Percentiles rank a stretch among this genome's conserved stretches.
Conservation (phyloP, 2,113 vertebrate species). For the Neotoma lepida region DNA sequence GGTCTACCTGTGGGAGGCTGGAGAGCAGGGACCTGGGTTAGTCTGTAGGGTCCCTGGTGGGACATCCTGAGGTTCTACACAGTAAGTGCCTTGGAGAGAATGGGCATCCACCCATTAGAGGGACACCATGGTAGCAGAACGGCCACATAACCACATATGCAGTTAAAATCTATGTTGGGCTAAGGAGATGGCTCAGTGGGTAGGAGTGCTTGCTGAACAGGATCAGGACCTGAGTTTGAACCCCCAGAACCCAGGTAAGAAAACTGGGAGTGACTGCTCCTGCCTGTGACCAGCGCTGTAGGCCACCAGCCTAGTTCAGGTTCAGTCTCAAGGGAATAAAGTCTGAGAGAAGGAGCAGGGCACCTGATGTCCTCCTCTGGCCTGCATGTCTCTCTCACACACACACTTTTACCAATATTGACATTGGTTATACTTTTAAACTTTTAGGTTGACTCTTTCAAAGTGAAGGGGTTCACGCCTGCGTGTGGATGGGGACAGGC, state of each 20-base stretch:
- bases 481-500: background rate
- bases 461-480: too few species aligned
- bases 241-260: background rate
- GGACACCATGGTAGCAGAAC: background rate
- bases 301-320: background rate
- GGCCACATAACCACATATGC: accelerated
- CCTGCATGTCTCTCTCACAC: background rate
- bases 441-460: too few species aligned
- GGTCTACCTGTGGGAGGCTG: background rate
- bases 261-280: background rate
- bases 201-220: background rate
- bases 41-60: accelerated
- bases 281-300: background rate
- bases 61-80: background rate
- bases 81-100: background rate
- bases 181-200: background rate
- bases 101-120: accelerated
- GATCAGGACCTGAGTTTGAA: background rate
- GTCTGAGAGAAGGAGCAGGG: background rate
- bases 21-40: background rate
- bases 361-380: background rate
- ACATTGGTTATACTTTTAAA: background rate
- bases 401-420: background rate
- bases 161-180: background rate
- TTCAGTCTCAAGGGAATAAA: background rate